Conservation (phyloP, 2,888 invertebrate genomes). For the Agrochola circellaris region DNA sequence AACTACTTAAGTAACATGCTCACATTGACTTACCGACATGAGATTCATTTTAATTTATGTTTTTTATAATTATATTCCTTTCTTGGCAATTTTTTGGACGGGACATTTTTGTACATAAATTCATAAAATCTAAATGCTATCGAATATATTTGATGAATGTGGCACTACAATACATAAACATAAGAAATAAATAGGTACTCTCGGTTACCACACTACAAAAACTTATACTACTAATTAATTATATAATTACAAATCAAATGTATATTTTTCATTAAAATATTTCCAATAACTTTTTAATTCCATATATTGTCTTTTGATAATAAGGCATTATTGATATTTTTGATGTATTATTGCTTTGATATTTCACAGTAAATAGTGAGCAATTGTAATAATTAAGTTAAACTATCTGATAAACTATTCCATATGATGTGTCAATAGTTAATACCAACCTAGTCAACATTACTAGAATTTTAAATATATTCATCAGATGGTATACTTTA, state of each 20-base stretch:
- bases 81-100: conserved; percentile 76
- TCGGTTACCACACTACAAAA: conserved; percentile 53
- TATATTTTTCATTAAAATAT: conserved; percentile 58
- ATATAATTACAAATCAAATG: conserved; percentile 61
- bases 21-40: conserved; percentile 70
- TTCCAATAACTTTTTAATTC: conserved; percentile 41
- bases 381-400: conserved; percentile 4
- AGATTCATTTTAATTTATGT: conserved; percentile 74
- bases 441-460: background rate
- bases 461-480: conserved; percentile 2
- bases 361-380: conserved; percentile 57
- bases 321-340: conserved; percentile 79
- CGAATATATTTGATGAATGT: conserved; percentile 45
- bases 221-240: conserved; percentile 51
- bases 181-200: conserved; percentile 60
- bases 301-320: conserved; percentile 71
- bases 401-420: conserved; percentile 12
- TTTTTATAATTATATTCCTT: conserved; percentile 47
- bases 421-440: background rate
- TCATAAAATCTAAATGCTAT: conserved; percentile 43
- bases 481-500: conserved; percentile 19
- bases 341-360: conserved; percentile 40
- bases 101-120: conserved; percentile 74
- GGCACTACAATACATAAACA: conserved; percentile 50
- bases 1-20: conserved; percentile 88